These are phyloP conservation scores for Corella eumyota DNA, from an alignment of 23 tunicate species.

Conservation along the genomic window DNA sequence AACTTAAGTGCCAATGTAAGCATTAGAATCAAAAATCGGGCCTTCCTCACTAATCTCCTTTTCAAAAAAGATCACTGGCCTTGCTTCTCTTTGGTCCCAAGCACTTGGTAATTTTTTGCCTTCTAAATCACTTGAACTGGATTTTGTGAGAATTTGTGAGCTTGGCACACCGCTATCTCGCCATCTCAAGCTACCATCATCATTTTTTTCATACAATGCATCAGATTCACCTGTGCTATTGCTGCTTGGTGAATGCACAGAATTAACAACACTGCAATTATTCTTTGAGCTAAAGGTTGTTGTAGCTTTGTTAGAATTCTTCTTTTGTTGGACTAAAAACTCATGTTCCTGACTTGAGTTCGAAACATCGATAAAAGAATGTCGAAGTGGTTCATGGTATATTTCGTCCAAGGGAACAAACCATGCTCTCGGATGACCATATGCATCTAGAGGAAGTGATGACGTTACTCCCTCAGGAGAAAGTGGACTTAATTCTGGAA, in stretches of 20 bases:
- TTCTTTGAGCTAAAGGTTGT: background rate
- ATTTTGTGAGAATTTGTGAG: slow-evolving; percentile 16
- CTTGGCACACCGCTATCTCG: slow-evolving; percentile 44
- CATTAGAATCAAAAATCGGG: too few species aligned
- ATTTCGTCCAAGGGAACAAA: slow-evolving; percentile 66
- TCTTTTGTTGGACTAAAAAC: too few species aligned
- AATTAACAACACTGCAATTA: background rate
- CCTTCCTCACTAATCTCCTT: background rate
- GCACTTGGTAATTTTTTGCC: slow-evolving; percentile 34
- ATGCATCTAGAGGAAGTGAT: slow-evolving; percentile 25
- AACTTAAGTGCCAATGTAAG: too few species aligned
- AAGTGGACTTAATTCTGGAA: background rate
- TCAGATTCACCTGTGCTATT: too few species aligned
- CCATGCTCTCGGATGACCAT: slow-evolving; percentile 67
- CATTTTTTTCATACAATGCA: background rate
- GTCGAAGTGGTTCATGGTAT: slow-evolving; percentile 51
- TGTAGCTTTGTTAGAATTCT: background rate
- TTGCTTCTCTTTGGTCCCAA: slow-evolving; percentile 75
- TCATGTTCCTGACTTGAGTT: too few species aligned
- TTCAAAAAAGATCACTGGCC: slow-evolving; percentile 67
- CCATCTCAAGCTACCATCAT: slow-evolving; percentile 6
- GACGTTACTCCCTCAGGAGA: background rate
- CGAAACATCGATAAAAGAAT: slow-evolving; percentile 58
- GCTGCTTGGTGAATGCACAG: too few species aligned
- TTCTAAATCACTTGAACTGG: slow-evolving; percentile 35